A percentile compares a stretch with the other conserved stretches of the same genome.
These are phyloP conservation scores for Bedellia somnulentella DNA, from an alignment of 2,888 invertebrate genomes.

Conservation along the genomic window DNA sequence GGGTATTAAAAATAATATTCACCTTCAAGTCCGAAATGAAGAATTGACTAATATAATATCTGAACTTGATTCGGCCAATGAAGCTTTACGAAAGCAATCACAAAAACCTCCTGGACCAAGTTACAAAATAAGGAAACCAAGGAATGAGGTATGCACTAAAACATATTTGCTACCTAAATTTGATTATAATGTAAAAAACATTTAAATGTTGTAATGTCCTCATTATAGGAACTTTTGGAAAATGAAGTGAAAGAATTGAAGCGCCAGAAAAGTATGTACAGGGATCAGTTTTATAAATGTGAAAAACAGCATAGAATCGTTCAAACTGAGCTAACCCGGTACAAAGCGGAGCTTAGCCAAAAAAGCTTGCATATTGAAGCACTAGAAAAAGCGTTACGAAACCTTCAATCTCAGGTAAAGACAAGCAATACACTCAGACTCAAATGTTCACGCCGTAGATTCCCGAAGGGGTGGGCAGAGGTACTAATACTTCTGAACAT, in stretches of 20 bases:
- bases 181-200: too few species aligned
- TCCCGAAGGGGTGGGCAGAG: too few species aligned
- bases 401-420: slow-evolving; percentile 33
- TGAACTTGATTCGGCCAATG: slow-evolving; percentile 28
- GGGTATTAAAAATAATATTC: slow-evolving; percentile 26
- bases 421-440: too few species aligned
- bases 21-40: slow-evolving; percentile 27
- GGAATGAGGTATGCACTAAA: slow-evolving; percentile 24
- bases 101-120: slow-evolving; percentile 22
- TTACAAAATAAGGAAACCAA: slow-evolving; percentile 20
- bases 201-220: too few species aligned
- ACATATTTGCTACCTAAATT: too few species aligned
- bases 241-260: slow-evolving; percentile 37
- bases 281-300: too few species aligned
- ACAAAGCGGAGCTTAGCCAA: slow-evolving; percentile 28
- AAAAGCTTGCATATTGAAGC: slow-evolving; percentile 19
- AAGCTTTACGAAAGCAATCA: slow-evolving; percentile 31
- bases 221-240: too few species aligned
- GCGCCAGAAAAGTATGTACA: slow-evolving; percentile 19
- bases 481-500: too few species aligned
- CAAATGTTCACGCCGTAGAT: too few species aligned
- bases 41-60: slow-evolving; percentile 26
- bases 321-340: too few species aligned
- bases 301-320: too few species aligned
- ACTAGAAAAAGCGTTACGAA: slow-evolving; percentile 28